Conservation (phyloP, 2,113 vertebrate species). For the Lamprologus ornatipinnis region DNA sequence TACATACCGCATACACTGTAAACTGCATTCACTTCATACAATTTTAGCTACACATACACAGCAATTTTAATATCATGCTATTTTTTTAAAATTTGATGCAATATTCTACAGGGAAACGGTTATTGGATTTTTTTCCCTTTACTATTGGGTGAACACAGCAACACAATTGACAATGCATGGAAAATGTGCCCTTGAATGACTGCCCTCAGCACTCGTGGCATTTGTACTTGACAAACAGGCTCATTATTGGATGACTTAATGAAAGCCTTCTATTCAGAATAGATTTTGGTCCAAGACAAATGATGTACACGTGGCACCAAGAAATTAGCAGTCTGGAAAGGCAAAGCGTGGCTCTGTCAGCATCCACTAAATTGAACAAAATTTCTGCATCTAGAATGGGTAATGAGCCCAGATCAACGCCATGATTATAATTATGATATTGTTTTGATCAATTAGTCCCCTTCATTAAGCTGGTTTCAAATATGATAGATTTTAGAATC, state of each 20-base stretch:
- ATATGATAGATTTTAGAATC: slow-evolving; percentile 4
- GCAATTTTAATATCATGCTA: neutral
- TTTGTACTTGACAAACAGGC: slow-evolving; percentile 60
- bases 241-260: slow-evolving; percentile 67
- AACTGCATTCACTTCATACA: neutral
- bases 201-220: slow-evolving; percentile 42
- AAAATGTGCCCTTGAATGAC: slow-evolving; percentile 49
- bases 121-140: neutral
- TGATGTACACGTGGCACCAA: slow-evolving; percentile 32
- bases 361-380: slow-evolving; percentile 36
- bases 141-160: neutral
- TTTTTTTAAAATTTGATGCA: neutral
- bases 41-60: neutral
- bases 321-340: slow-evolving; percentile 47
- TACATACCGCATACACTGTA: neutral
- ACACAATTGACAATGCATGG: slow-evolving; percentile 23
- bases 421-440: slow-evolving; percentile 35
- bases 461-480: neutral
- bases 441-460: slow-evolving; percentile 39
- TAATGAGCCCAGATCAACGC: slow-evolving; percentile 34
- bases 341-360: slow-evolving; percentile 17
- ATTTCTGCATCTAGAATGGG: slow-evolving; percentile 16
- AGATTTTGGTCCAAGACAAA: slow-evolving; percentile 58
- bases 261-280: slow-evolving; percentile 61
- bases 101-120: neutral